Base-by-base conservation (phyloP, 2,888 invertebrate genomes). In the Habrosyne pyritoides region DNA sequence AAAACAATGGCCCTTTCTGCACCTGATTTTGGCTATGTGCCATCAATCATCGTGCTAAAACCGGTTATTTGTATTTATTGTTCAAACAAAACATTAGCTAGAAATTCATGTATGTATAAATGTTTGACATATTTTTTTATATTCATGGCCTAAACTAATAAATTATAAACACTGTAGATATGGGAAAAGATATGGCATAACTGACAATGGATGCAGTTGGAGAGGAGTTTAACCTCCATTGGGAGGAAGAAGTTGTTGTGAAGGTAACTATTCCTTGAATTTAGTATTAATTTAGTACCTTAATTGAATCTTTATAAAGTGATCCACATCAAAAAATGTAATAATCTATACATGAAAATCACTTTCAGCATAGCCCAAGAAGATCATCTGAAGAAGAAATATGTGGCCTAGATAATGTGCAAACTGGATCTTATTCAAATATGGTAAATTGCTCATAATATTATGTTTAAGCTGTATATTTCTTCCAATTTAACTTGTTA, bases 171-270 rank as follows among this genome's bases (percentile, higher is more conserved):
- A 49, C 59, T 56, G 50, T 60, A 66, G 71, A 54, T 64, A 83
- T 81, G 78, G 73, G 71, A 57, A 66, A 66, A 60, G 71, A 63
- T 53, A 65, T 63, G 56, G 62, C 68, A 54, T 61, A 67, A 60
- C 47, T 55, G 54, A 81, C 53, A 55, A 90, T 89, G 90, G 89
- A 89, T 60, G 82, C 78, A 54, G 90, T 84, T 60, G 78, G 78
- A 59, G 89, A 78, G 53, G 71, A 87, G 47, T 92, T 89, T 66
- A 83, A 81, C 68, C 88, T 92, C 75, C 91, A 89, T 10, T 93
- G 93, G 93, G 87, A 86, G 75, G 90, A 89, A 60, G 89, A 86
- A 64, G 84, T 86, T 52, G 86, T 84, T 64, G 83, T 86, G 2
- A 89, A 91, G 85, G 92, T 91, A 76, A 49, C n/a, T 54, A 22